A percentile compares a stretch with the other conserved stretches of the same genome.
Evolutionary conservation across 2,797 vertebrate genomes (phyloP).

Genomic region (Geotria australis): DNA sequence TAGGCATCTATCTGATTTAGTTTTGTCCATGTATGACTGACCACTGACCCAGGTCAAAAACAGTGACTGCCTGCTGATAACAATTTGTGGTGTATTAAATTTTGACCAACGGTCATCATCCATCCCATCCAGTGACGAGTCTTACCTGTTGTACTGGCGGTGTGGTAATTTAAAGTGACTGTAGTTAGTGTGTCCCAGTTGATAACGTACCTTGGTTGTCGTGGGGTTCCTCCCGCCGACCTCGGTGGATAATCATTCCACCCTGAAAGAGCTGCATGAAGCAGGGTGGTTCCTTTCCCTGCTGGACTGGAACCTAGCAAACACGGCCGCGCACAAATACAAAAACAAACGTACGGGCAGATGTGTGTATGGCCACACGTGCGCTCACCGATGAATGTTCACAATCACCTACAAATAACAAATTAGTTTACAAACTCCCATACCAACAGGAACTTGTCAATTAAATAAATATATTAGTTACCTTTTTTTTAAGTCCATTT

Average conservation of each 20-base stretch:
- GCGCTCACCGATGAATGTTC: neutral
- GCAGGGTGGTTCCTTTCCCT: conserved; percentile 23
- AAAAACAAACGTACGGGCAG: neutral
- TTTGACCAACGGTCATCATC: no score
- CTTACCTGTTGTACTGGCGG: no score
- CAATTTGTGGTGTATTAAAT: no score
- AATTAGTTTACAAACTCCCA: neutral
- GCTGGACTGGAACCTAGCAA: conserved; percentile 13
- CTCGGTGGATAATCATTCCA: conserved; percentile 17
- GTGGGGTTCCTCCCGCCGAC: conserved; percentile 7
- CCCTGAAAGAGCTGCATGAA: conserved; percentile 35
- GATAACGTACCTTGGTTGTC: conserved; percentile 9
- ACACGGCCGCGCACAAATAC: neutral
- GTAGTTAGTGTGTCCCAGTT: neutral
- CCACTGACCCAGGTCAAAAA: no score
- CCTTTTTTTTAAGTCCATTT: no score
- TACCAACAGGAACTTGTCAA: neutral
- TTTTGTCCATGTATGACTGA: no score
- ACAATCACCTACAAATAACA: neutral
- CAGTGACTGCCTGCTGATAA: no score
- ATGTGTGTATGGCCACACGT: neutral
- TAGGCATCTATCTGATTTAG: no score
- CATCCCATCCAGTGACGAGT: no score
- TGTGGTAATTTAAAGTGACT: no score
- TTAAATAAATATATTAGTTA: no score